Base-by-base conservation (phyloP, 1,140 invertebrate species). In the Chrysopa pallens region DNA sequence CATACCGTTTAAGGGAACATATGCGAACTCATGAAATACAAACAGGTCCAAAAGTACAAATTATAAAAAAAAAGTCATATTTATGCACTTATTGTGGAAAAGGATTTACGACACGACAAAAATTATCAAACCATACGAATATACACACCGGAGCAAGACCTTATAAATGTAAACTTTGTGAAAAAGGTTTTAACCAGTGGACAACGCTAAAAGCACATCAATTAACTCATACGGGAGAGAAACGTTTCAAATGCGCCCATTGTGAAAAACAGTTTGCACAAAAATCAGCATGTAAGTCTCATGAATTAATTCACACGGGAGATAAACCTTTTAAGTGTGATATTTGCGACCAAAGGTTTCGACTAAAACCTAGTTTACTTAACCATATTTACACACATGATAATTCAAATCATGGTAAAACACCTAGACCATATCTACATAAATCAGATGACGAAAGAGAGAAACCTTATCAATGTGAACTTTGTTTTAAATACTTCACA, bases 391-490 rank as follows among this genome's bases (percentile, higher is more conserved):
- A 33, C 8, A 33, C n/a, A 6, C 31, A n/a, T n/a, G n/a, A n/a
- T n/a, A n/a, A n/a, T n/a, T n/a, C n/a, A n/a, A n/a, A 31, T 31
- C 6, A 6, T 31, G 45, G 45, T 28, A 48, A 51, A 43, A 51
- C n/a, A n/a, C n/a, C n/a, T n/a, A n/a, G 48, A 40, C 48, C 50
- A 11, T 51, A 51, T 35, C 36, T 39, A 23, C 49, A 48, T 28
- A 46, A 51, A 39, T 42, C 49, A 29, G 50, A 48, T 43, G 50
- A 50, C 12, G 48, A 50, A 43, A 23, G 48, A 11, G 50, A 52
- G 15, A 53, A 55, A 40, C 55, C 56, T 0, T 60, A 52, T 28
- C 39, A 41, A 8, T 52, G 50, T 40, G 38, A 39, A 2, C 28
- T 52, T 13, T 52, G 50, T 45, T 40, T 46, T 7, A 52, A 52